Conservation (phyloP, 2,113 vertebrate species). For the Caretta caretta region DNA sequence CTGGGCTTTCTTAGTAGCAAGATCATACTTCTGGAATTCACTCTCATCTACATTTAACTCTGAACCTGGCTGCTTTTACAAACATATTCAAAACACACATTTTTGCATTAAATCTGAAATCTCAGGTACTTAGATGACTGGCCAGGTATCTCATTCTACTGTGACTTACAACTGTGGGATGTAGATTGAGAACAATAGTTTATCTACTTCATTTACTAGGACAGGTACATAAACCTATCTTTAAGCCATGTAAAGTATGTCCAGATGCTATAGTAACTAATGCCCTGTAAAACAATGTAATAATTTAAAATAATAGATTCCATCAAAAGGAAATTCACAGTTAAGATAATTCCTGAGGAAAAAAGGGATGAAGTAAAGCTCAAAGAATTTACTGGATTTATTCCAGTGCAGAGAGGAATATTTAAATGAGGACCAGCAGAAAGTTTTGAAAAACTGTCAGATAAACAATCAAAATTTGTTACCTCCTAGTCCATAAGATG, state of each 20-base stretch:
- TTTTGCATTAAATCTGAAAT: not conserved
- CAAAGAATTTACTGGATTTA: not conserved
- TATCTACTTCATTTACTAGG: not conserved
- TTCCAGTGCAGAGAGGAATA: not conserved
- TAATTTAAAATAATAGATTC: slow-evolving; percentile 5
- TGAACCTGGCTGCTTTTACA: not conserved
- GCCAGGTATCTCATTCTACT: not conserved
- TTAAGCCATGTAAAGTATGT: not conserved
- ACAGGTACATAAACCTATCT: not conserved
- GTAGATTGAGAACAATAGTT: not conserved
- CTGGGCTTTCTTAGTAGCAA: not conserved
- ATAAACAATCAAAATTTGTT: not conserved
- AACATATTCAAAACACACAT: not conserved
- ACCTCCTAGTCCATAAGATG: not conserved
- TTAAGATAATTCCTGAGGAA: not conserved
- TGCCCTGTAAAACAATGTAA: not conserved
- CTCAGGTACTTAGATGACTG: not conserved
- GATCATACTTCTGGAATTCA: not conserved
- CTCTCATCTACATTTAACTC: not conserved
- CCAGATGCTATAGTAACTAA: not conserved
- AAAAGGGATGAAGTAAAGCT: not conserved
- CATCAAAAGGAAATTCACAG: not conserved
- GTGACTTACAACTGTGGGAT: not conserved
- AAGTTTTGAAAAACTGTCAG: not conserved
- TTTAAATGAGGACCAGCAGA: not conserved